These are phyloP conservation scores for Ganaspis sp. DNA, from an alignment of 1,140 invertebrate species.

Conservation along the genomic window DNA sequence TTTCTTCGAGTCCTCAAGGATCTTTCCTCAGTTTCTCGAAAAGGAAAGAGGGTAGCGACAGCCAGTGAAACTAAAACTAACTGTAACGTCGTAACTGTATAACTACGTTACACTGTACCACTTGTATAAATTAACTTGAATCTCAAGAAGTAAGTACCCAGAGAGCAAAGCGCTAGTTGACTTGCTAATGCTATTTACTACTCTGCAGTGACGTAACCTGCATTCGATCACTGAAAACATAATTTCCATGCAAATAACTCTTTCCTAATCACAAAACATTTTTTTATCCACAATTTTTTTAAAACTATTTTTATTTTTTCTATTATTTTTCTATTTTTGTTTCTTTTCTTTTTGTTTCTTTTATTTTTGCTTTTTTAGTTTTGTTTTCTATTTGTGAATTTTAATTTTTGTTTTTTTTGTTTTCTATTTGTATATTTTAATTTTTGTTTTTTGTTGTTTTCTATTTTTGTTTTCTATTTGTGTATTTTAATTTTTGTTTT, in stretches of 20 bases:
- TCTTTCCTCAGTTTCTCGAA: constrained; percentile 3
- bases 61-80: constrained; percentile 65
- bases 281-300: background rate
- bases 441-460: no score
- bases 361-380: no score
- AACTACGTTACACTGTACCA: constrained; percentile 67
- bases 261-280: background rate
- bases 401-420: no score
- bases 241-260: background rate
- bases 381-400: no score
- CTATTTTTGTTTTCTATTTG: no score
- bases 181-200: constrained; percentile 74
- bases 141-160: constrained; percentile 71
- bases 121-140: constrained; percentile 74
- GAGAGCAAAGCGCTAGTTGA: constrained; percentile 67
- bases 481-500: no score
- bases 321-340: no score
- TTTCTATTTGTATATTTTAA: no score
- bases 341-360: no score
- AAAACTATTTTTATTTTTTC: background rate
- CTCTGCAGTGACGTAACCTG: constrained; percentile 54
- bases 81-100: constrained; percentile 65
- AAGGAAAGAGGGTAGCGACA: constrained; percentile 35
- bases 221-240: constrained; percentile 17
- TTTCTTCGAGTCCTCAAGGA: background rate